Base-by-base conservation (phyloP, 2,888 invertebrate species). In the Thymelicus sylvestris region DNA sequence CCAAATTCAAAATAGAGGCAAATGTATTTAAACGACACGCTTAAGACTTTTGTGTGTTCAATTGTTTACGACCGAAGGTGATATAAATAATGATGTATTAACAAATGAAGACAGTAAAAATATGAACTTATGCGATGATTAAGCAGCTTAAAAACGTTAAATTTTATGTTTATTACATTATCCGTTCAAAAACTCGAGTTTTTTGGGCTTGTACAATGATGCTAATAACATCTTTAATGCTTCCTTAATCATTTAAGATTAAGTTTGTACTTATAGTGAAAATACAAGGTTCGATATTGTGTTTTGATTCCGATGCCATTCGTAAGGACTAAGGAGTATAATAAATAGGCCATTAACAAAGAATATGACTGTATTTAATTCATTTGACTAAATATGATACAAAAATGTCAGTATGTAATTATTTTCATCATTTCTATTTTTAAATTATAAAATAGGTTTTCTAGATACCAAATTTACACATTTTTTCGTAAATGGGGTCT, bases 1-100 rank as follows among this genome's bases (percentile, higher is more conserved):
- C 82, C 79, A 80, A 83, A 86, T 82, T 78, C 48, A 66, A 70
- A 70, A n/a, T 41, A 41, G 57, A 69, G 63, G 48, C 44, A 4
- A 44, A 24, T 12, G 15, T 52, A 55, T 57, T 57, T 38, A 38
- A 38, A 57, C 31, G 57, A 8, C 24, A 24, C 24, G 24, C 24
- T 24, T 24, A 24, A 24, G 12, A 24, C 64, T 24, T n/a, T 48
- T 67, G 31, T 55, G 44, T 55, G 13, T 50, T 67, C 55, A 48
- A 67, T 63, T 63, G 48, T 65, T 70, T 65, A 70, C 41, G 65
- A 60, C 24, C 41, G 19, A 48, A 48, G 38, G 59, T 69, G 48
- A 39, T 68, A 55, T 69, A 57, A 62, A 68, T 62, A 68, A 68
- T 57, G 57, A 69, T 59, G 48, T 47, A 57, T 57, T 39, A 55